These are phyloP conservation scores for Sebastes reedi DNA, from an alignment of 2,797 vertebrate species.

Conservation along the genomic window DNA sequence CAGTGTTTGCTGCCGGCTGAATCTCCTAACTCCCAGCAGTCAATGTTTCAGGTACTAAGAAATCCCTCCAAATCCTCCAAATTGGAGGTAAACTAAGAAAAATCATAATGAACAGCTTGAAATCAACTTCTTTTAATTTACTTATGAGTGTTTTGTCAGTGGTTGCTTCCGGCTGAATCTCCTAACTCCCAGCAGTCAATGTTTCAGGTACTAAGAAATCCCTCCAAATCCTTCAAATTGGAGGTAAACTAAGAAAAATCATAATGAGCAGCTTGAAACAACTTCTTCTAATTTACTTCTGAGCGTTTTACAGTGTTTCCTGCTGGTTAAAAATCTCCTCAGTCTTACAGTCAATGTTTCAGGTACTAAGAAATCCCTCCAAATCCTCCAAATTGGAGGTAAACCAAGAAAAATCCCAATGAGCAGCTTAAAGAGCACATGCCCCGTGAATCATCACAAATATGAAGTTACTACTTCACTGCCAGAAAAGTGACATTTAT, in stretches of 20 bases:
- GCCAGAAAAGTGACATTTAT: background rate
- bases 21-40: background rate
- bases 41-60: background rate
- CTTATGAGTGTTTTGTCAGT: too few species aligned
- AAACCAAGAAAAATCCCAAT: background rate
- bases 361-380: too few species aligned
- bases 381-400: background rate
- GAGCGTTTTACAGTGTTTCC: too few species aligned
- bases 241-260: background rate
- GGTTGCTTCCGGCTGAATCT: too few species aligned
- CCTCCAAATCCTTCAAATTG: background rate
- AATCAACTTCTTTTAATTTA: too few species aligned
- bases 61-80: background rate
- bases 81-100: too few species aligned
- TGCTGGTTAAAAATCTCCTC: too few species aligned
- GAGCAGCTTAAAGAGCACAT: background rate
- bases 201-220: too few species aligned
- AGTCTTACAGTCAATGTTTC: rapidly evolving
- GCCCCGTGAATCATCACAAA: background rate
- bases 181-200: background rate
- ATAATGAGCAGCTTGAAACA: background rate
- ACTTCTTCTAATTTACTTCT: background rate
- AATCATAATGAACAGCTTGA: too few species aligned
- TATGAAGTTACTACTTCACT: background rate
- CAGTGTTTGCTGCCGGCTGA: background rate